phyloP scores from a whole-genome alignment of 2,113 vertebrate species.

The crab-eating macaque (Macaca fascicularis) region T2T-MFA8v1.1 NC_088385.1:856001-856500 shows the following conservation, averaged over 20 bases:
- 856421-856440: background rate
- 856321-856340: no score
- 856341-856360: background rate
- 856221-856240: background rate
- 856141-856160: background rate
- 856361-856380: background rate
- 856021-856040: no score
- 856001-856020: background rate
- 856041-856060: background rate
- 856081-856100: background rate
- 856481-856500: background rate
- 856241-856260: background rate
- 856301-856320: background rate
- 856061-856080: background rate
- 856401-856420: background rate
- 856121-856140: background rate
- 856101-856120: fast-evolving
- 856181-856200: background rate
- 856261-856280: background rate
- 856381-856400: background rate
- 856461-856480: background rate
- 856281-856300: background rate
- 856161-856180: background rate
- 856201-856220: background rate
- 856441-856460: background rate